phyloP scores from a whole-genome alignment of 2,888 invertebrate species.

The Microplitis manilae region DNA sequence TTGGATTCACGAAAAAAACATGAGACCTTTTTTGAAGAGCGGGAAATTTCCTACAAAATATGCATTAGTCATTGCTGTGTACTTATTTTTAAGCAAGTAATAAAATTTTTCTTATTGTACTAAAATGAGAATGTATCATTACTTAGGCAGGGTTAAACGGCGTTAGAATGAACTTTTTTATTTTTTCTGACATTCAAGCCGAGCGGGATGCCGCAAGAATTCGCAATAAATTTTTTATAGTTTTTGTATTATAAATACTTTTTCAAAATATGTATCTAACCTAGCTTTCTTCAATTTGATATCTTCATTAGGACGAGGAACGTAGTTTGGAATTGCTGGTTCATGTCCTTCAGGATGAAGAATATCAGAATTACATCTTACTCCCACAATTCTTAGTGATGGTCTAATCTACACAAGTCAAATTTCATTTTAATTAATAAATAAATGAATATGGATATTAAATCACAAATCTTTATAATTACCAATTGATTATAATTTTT shows the following conservation, averaged over 20 bases:
- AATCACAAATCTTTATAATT: not conserved
- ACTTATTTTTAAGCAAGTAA: no score
- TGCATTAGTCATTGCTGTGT: no score
- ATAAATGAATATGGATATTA: not conserved
- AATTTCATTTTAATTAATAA: not conserved
- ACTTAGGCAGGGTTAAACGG: no score
- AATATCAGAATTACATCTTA: not conserved
- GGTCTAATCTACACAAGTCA: not conserved
- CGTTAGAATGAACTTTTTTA: no score
- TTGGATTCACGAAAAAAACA: no score
- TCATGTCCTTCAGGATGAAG: slow-evolving; percentile 2
- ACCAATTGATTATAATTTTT: not conserved
- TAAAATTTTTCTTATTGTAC: no score
- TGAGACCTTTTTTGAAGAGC: no score
- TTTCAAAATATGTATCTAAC: not conserved
- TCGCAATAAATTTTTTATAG: not conserved
- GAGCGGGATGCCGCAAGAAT: not conserved
- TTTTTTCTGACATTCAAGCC: no score
- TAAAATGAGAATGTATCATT: no score
- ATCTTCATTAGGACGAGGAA: not conserved
- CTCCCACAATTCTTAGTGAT: not conserved
- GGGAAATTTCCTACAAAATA: no score
- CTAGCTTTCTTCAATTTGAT: slow-evolving; percentile 8
- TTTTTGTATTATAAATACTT: not conserved
- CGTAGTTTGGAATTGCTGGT: slow-evolving; percentile 1